Conservation (phyloP, 1,140 invertebrate species). For the Steinernema khuongi region DNA sequence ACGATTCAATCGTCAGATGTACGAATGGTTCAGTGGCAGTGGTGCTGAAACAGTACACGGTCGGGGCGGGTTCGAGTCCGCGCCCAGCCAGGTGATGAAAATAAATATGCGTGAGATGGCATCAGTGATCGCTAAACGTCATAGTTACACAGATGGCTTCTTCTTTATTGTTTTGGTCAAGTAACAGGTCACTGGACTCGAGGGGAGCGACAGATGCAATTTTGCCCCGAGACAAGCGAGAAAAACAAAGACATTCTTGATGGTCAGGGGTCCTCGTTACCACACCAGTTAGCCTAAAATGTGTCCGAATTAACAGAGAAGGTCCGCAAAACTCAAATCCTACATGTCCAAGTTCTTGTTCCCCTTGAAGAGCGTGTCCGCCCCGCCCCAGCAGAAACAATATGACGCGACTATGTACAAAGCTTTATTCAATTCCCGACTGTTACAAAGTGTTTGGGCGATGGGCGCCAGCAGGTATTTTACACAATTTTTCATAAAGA, state of each 20-base stretch:
- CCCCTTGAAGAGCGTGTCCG: too few relatives aligned
- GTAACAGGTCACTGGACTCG: not conserved
- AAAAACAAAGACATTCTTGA: too few relatives aligned
- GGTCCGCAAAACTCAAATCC: too few relatives aligned
- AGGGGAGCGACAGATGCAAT: too few relatives aligned
- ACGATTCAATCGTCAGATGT: not conserved
- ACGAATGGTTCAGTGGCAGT: not conserved
- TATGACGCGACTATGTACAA: not conserved
- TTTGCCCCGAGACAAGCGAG: too few relatives aligned
- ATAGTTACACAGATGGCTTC: slow-evolving; percentile 33
- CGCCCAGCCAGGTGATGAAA: slow-evolving; percentile 26
- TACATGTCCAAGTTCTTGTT: too few relatives aligned
- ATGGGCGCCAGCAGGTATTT: not conserved
- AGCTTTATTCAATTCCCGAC: slow-evolving; percentile 11
- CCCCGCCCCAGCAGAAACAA: too few relatives aligned
- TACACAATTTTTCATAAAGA: not conserved
- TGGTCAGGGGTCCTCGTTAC: too few relatives aligned
- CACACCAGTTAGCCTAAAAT: too few relatives aligned
- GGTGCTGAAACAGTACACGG: not conserved
- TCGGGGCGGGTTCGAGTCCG: not conserved
- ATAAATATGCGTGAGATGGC: slow-evolving; percentile 26
- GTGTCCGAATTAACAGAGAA: too few relatives aligned
- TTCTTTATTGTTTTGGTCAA: slow-evolving; percentile 10
- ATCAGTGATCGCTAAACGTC: slow-evolving; percentile 29
- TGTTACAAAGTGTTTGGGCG: not conserved